phyloP scores from a whole-genome alignment of 2,797 vertebrate genomes.

The Anabacerthia variegaticeps region DNA sequence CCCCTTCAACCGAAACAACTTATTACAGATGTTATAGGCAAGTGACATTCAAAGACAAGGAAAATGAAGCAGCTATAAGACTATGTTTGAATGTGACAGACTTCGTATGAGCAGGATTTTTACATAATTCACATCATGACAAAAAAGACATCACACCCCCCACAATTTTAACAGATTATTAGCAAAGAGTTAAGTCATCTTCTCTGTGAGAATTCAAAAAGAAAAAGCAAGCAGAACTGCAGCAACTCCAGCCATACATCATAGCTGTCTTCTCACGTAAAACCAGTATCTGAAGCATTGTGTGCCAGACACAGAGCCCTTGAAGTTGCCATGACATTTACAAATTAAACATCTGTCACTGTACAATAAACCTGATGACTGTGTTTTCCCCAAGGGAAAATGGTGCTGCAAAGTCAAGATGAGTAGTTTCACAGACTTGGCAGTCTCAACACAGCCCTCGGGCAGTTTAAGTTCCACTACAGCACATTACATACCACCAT shows the following conservation, averaged over 20 bases:
- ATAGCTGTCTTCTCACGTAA: background rate
- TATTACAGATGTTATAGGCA: background rate
- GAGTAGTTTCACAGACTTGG: background rate
- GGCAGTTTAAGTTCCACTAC: background rate
- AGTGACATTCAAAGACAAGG: background rate
- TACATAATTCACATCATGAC: background rate
- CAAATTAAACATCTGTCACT: constrained; percentile 49
- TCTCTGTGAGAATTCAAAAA: background rate
- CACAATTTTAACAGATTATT: background rate
- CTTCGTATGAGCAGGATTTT: background rate
- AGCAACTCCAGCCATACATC: background rate
- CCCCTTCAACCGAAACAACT: background rate
- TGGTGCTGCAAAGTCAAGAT: background rate
- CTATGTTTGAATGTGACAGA: background rate
- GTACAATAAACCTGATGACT: background rate
- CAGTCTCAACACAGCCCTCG: background rate
- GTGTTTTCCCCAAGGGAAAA: background rate
- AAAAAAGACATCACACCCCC: background rate
- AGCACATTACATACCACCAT: background rate
- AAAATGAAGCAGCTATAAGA: background rate
- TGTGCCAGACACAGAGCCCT: background rate
- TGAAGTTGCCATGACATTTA: background rate
- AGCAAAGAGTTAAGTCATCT: background rate
- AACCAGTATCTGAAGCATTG: background rate
- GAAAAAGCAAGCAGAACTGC: background rate